Conservation (phyloP, 64 coral and sea anemone genomes). For the Cladopsammia gracilis region DNA sequence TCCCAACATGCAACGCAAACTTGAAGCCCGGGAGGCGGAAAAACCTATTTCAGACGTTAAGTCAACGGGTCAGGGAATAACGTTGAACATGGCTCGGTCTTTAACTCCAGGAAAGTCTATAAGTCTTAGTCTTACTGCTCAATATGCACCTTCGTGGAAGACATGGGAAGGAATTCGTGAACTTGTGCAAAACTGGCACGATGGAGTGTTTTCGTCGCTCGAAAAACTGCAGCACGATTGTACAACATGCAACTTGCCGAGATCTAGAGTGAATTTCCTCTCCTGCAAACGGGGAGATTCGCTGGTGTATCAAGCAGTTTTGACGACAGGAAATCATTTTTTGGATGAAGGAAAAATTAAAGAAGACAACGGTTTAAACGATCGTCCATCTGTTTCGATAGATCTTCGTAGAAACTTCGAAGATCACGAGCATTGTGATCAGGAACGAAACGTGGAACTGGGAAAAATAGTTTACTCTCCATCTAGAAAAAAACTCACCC, state of each 20-base stretch:
- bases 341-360: background rate
- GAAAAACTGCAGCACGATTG: conserved; percentile 1
- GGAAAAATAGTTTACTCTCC: conserved; percentile 64
- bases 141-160: conserved; percentile 68
- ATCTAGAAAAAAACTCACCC: conserved; percentile 20
- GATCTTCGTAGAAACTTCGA: conserved; percentile 6
- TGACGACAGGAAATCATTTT: background rate
- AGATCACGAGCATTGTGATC: background rate
- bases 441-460: conserved; percentile 3
- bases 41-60: too few relatives aligned
- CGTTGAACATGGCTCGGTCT: background rate
- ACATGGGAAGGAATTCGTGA: conserved; percentile 81
- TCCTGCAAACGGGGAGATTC: background rate
- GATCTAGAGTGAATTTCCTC: background rate
- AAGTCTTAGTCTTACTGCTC: conserved; percentile 64
- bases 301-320: conserved; percentile 1
- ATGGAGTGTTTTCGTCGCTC: conserved; percentile 64
- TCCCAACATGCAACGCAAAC: too few relatives aligned
- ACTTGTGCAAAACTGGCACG: conserved; percentile 84
- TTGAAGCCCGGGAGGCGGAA: too few relatives aligned
- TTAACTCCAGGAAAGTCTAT: conserved; percentile 11
- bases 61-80: too few relatives aligned
- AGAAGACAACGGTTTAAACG: too few relatives aligned
- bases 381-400: too few relatives aligned
- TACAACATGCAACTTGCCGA: background rate